Base-by-base conservation (phyloP, 2,888 invertebrate genomes). In the Argyra leucocephala region DNA sequence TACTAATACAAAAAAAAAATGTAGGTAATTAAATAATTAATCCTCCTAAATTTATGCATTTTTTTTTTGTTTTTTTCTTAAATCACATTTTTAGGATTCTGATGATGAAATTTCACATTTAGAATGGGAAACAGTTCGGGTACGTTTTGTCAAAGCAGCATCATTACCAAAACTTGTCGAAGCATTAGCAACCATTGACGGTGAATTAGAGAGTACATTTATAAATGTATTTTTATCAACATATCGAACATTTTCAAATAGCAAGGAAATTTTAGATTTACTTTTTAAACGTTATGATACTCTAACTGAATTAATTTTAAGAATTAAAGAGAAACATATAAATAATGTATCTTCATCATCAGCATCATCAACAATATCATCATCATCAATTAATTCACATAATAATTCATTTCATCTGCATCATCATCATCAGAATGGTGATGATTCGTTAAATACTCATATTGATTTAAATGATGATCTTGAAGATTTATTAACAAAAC, bases 101-200 rank as follows among this genome's bases (percentile, higher is more conserved):
- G 91, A 92, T 76, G 92, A 92, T 81, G 93, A 93, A 81, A 93
- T 94, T 72, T 93, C 94, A 63, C 96, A 97, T 79, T 82, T 99
- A 78, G 97, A 98, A 86, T 99, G 99, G 99, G 96, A 97, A 83
- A 96, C 96, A 58, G 94, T 96, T 70, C 87, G 94, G 70, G 94
- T 96, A 69, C 88, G 94, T 67, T 92, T 95, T 76, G 88, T 99
- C 71, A 97, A 97, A 82, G 96, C 96, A 21, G 99, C 96, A 65
- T 95, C 96, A 3, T 85, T 98, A 72, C 90, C 93, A 76, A 88
- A 91, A 24, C 85, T 99, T 69, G 94, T 99, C 66, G 96, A 96
- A 80, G 92, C 93, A 66, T 83, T 97, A 72, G 91, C 93, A 68
- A 93, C 93, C 66, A 96, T 96, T 78, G 91, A 94, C 74, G 96